phyloP scores from a whole-genome alignment of 2,113 vertebrate genomes.

The Oncorhynchus clarkii region DNA sequence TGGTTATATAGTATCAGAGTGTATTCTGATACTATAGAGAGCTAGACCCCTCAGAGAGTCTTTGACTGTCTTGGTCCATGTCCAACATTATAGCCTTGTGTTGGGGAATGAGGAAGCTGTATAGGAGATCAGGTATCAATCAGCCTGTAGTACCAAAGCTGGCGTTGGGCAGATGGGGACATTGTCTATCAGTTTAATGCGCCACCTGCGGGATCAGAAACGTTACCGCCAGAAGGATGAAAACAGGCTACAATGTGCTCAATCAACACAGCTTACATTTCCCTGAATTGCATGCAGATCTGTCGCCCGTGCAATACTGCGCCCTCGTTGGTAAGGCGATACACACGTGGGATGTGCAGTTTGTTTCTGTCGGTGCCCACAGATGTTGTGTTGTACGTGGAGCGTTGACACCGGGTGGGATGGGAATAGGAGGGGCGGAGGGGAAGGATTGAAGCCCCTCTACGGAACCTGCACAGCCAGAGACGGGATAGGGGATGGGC shows the following conservation, averaged over 20 bases:
- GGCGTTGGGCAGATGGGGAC: not conserved
- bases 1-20: no score
- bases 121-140: not conserved
- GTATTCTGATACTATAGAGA: not conserved
- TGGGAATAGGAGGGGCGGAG: not conserved
- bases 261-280: constrained; percentile 7
- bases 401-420: not conserved
- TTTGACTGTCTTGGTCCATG: not conserved
- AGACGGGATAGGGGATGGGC: no score
- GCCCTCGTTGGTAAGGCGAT: not conserved
- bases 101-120: not conserved
- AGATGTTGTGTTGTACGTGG: not conserved
- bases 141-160: not conserved
- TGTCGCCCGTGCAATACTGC: not conserved
- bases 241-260: not conserved
- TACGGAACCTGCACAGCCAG: not conserved
- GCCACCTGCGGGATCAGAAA: not conserved
- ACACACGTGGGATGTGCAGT: not conserved
- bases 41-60: not conserved
- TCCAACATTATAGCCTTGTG: not conserved
- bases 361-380: not conserved
- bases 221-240: not conserved
- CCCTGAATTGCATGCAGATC: not conserved
- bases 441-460: not conserved
- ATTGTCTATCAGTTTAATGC: not conserved